Evolutionary conservation across 2,888 invertebrate genomes (phyloP).

Genomic region (Drosophila kambysellisi): DNA sequence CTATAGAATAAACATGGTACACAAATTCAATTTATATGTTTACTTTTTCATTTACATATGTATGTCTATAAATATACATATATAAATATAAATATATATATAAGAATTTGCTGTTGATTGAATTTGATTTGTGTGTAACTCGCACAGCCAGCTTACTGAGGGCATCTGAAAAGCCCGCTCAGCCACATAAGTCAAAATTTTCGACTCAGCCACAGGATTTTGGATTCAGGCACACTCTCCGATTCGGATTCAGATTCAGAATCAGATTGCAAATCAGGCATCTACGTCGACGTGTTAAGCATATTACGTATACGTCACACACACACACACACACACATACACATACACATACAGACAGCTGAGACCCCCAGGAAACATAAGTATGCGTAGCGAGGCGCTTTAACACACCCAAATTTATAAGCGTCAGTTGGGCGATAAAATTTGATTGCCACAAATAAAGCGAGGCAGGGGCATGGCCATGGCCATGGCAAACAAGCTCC

Average conservation of each 20-base stretch:
- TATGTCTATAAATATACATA: neutral
- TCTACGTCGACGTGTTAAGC: slow-evolving; percentile 64
- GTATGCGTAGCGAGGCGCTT: slow-evolving; percentile 60
- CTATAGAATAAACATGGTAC: slow-evolving; percentile 41
- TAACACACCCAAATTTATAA: slow-evolving; percentile 75
- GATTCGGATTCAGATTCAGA: neutral
- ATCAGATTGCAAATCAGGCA: slow-evolving; percentile 29
- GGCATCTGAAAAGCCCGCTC: slow-evolving; percentile 8
- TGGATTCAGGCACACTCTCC: neutral
- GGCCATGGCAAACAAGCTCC: slow-evolving; percentile 1
- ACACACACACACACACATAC: neutral
- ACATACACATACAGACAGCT: neutral
- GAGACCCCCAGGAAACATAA: slow-evolving; percentile 43
- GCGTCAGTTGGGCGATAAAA: slow-evolving; percentile 78
- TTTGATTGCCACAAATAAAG: slow-evolving; percentile 78
- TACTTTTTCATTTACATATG: slow-evolving; percentile 30
- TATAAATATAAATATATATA: neutral
- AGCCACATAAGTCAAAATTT: slow-evolving; percentile 11
- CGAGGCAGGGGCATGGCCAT: neutral
- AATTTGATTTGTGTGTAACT: slow-evolving; percentile 44
- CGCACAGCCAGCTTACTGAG: slow-evolving; percentile 31
- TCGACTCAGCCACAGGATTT: neutral
- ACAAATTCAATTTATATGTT: slow-evolving; percentile 66
- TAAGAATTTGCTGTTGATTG: slow-evolving; percentile 39
- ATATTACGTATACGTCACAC: slow-evolving; percentile 66